phyloP scores from a whole-genome alignment of 2,888 invertebrate genomes.

The Iphiclides podalirius region DNA sequence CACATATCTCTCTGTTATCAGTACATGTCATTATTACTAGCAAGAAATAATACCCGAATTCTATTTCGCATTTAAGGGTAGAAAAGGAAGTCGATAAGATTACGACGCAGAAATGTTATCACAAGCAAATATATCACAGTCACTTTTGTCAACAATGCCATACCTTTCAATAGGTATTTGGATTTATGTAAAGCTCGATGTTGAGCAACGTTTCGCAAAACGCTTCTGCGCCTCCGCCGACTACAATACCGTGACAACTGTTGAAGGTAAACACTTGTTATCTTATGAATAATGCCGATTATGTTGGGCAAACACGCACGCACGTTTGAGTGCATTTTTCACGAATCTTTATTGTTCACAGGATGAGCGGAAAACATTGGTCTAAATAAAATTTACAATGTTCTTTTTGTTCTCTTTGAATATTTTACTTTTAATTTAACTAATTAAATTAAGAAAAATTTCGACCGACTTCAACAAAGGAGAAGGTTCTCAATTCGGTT shows the following conservation, averaged over 20 bases:
- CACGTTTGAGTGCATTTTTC: constrained; percentile 69
- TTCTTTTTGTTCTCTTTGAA: too few species aligned
- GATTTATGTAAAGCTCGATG: constrained; percentile 20
- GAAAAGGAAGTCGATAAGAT: constrained; percentile 16
- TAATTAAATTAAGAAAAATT: too few species aligned
- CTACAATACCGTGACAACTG: constrained; percentile 70
- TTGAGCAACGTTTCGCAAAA: constrained; percentile 72
- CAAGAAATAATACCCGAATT: too few species aligned
- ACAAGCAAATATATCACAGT: constrained; percentile 7
- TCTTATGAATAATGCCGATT: constrained; percentile 80
- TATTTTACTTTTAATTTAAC: too few species aligned
- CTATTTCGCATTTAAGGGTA: too few species aligned
- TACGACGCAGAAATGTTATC: constrained; percentile 1
- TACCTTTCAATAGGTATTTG: constrained; percentile 27
- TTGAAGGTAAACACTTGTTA: constrained; percentile 75
- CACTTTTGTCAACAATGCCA: constrained; percentile 3
- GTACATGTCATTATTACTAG: too few species aligned
- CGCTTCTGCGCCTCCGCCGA: constrained; percentile 51
- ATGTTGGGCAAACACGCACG: constrained; percentile 72
- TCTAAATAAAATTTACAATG: neutral
- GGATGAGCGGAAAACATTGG: constrained; percentile 40
- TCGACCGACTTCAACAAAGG: too few species aligned
- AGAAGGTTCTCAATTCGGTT: too few species aligned
- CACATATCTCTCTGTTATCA: too few species aligned
- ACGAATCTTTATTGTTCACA: constrained; percentile 63